A percentile compares a stretch with the other conserved stretches of the same genome.
These are phyloP conservation scores for Cynopterus brachyotis DNA, from an alignment of 2,113 vertebrate species.

Conservation along the genomic window DNA sequence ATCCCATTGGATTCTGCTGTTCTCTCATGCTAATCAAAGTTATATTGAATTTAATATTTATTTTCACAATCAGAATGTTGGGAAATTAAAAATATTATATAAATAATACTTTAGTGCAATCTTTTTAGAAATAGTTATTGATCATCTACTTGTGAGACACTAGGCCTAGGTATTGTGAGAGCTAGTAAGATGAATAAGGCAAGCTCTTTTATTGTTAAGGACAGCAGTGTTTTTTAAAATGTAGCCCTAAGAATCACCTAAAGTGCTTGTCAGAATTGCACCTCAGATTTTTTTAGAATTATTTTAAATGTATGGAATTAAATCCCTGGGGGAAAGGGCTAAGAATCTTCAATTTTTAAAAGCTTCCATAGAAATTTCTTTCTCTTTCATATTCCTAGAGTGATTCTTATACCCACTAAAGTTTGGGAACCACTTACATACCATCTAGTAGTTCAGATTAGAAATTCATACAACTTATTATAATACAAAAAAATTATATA, in stretches of 20 bases:
- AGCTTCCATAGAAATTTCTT: not conserved
- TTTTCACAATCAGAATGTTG: not conserved
- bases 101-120: not conserved
- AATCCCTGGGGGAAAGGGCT: not conserved
- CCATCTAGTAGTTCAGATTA: not conserved
- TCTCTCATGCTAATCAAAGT: not conserved
- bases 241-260: not conserved
- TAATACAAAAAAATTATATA: not conserved
- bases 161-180: not conserved
- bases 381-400: not conserved
- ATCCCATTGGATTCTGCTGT: not conserved
- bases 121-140: not conserved
- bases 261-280: not conserved
- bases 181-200: not conserved
- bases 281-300: conserved; percentile 24
- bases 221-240: not conserved
- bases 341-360: not conserved
- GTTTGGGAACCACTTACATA: not conserved
- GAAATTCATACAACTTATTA: not conserved
- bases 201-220: not conserved
- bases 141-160: not conserved
- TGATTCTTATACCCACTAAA: not conserved
- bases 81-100: conserved; percentile 17
- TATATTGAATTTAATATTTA: conserved; percentile 13
- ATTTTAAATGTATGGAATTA: not conserved